Evolutionary conservation across 2,888 invertebrate species (phyloP), one percentile per base, ranked within the genome.

Genomic region (Nycteola revayana): DNA sequence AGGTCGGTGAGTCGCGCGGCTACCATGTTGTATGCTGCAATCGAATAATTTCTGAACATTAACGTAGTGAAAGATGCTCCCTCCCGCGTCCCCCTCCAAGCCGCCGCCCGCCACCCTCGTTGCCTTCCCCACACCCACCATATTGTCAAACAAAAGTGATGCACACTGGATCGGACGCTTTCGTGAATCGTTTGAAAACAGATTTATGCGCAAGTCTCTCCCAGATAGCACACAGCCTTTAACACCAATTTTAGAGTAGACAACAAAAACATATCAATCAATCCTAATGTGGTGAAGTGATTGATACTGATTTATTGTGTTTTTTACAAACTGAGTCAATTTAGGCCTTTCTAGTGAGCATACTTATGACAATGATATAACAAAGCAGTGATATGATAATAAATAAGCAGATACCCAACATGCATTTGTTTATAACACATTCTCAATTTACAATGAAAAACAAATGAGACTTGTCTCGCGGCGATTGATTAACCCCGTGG

Each of bases 1-100:
- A 96, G 93, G 90, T 97, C 97, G 67, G 96, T 96, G 83, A 97
- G 94, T 84, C 97, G 94, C 93, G 97, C 97, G 89, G 97, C 96
- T 92, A 97, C 97, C 97, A 97, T 96, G 92, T 96, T 97, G 93
- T 97, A 97, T 91, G 96, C 97, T 97, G 94, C 89, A 95, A 95
- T 87, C 92, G 92, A 88, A 92, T 92, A 78, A 92, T 92, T 92
- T 92, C 92, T 92, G 69, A 64, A 82, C 72, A 84, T 89, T 83
- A 89, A 85, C 75, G 86, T 70, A 76, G 85, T 80, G 85, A 59
- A 71, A 63, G 47, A 40, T 48, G 48, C 21, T 2, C 21, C 4
- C 21, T 5, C 21, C 7, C 21, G 58, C 49, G 44, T 61, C 46
- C 55, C 49, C 42, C 42, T 32, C 49, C 60, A 52, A 42, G 59